Base-by-base conservation (phyloP, 2,797 vertebrate genomes). In the Chaenodraco wilsoni region DNA sequence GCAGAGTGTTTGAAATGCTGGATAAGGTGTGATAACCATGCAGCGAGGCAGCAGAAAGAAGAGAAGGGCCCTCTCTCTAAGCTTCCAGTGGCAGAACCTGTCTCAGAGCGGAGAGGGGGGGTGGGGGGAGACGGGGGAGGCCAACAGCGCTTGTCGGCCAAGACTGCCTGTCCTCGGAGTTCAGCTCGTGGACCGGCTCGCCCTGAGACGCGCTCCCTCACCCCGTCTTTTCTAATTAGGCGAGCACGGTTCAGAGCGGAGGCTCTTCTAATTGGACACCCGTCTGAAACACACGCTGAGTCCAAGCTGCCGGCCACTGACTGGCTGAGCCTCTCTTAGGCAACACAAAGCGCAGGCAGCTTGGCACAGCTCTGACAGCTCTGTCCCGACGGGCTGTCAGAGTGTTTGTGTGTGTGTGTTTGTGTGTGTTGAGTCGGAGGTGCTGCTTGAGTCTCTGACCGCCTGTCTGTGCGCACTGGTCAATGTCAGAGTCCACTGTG, bases 241-340 rank as follows among this genome's bases (percentile, higher is more conserved):
- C 79, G 48, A 77, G 72, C 84, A 78, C 81, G 79, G 87, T 88
- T 92, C 87, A 88, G 84, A 92, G 79, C 72, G 75, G 76, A 88
- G 77, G 74, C 74, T 86, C 79, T 83, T 89, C 89, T 91, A 91
- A 93, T 91, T 93, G 91, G 91, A 89, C 84, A 82, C 84, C 87
- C 84, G 45, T 82, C 84, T 81, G 58, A 90, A 88, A 78, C 89
- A 55, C 91, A 93, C 79, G 72, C 86, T 80, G 91, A 81, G 90
- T 41, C 87, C 87, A 88, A 88, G 87, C 91, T 91, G 91, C 88
- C 75, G 71, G 85, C 79, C 84, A 81, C 77, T 63, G 85, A 87
- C 82, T 78, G 75, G 84, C 74, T 59, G 83, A 84, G 82, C 79
- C 58, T 57, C 80, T 83, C 86, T 69, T 59, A 70, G 69, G 83